Base-by-base conservation (phyloP, 2,888 invertebrate genomes). In the Euphydryas editha region DNA sequence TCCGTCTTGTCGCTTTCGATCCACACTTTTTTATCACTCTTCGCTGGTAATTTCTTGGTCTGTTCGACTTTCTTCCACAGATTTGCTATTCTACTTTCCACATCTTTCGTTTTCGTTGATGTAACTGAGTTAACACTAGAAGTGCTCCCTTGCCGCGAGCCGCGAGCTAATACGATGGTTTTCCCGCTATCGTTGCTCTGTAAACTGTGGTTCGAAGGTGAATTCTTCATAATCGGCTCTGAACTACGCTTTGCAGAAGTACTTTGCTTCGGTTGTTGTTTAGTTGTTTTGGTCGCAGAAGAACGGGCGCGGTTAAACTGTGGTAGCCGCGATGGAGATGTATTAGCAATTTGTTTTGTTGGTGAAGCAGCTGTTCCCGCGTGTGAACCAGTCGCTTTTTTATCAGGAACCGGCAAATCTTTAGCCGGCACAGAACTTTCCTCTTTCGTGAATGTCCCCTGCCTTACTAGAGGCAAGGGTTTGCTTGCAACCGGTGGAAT, bases 361-460 rank as follows among this genome's bases (percentile, higher is more conserved):
- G 84, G 83, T 1, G 89, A 77, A 17, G 83, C 78, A 1, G 81
- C 80, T 72, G 85, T 85, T 15, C 60, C 59, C 7, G 60, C 21
- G 46, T 80, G 80, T 15, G 83, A 66, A 4, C 59, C 59, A 18
- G 8, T 42, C 0, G 77, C 73, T 72, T 81, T 85, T 72, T 79
- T 88, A 39, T 86, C 87, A 1, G 89, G 85, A 39, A 84, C 82
- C 0, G 86, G 89, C 54, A 88, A 76, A 65, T 88, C 85, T 74
- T 85, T 84, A 0, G 91, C 77, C 0, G 88, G 86, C 0, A 91
- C 85, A 0, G 85, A 82, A 72, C 91, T 90, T 46, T 97, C 97
- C 76, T 98, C 98, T 86, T 98, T 98, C 0, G 97, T 97, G 81
- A 98, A 98, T 0, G 98, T 98, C 15, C 97, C 97, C 85, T 98